phyloP scores from a whole-genome alignment of 2,113 vertebrate species.

The Donacobius atricapilla region DNA sequence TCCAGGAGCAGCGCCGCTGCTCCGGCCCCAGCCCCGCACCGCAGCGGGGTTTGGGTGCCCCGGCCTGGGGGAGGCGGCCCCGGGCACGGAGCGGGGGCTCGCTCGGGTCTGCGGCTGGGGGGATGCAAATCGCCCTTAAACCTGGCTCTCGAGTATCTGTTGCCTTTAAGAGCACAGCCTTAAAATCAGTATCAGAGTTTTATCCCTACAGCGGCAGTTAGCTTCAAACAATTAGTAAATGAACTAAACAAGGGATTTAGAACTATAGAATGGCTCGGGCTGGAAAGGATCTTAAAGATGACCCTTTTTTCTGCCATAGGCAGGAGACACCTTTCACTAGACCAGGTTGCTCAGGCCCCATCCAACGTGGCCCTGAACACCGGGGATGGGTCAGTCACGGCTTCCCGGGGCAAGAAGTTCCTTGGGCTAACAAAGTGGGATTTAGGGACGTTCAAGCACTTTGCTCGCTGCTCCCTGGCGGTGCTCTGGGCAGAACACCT shows the following conservation, averaged over 20 bases:
- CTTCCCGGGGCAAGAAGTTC: background rate
- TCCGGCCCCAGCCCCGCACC: rapidly evolving
- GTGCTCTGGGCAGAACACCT: rapidly evolving
- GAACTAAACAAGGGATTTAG: background rate
- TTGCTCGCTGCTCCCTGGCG: background rate
- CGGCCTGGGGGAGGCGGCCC: background rate
- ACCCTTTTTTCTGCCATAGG: background rate
- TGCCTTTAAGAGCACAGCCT: background rate
- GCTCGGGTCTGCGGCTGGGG: background rate
- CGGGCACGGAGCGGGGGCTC: background rate
- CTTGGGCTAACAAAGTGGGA: rapidly evolving
- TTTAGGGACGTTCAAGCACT: background rate
- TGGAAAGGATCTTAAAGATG: background rate
- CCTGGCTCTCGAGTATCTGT: rapidly evolving
- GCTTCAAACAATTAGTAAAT: background rate
- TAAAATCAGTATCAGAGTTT: background rate
- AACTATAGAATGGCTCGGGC: background rate
- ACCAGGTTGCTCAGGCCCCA: background rate
- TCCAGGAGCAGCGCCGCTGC: rapidly evolving
- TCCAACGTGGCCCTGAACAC: background rate
- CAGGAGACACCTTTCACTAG: background rate
- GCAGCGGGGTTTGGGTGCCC: rapidly evolving
- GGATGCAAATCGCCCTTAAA: rapidly evolving
- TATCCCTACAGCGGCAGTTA: no score
- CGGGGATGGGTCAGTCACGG: background rate